These are phyloP conservation scores for Microcebus lehilahytsara DNA, from an alignment of 2,113 vertebrate species.

Conservation along the genomic window DNA sequence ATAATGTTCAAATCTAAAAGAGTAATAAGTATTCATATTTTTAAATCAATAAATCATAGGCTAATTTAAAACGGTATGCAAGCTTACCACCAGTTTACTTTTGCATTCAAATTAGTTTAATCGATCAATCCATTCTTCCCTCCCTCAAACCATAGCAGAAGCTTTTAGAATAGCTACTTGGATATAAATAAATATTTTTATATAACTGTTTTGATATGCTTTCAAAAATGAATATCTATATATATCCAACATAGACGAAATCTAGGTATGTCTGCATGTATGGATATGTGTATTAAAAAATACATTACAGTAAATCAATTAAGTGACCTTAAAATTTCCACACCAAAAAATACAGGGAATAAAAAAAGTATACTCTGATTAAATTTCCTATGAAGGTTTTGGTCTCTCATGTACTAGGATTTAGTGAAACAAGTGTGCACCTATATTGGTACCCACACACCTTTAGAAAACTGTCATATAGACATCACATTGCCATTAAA, in stretches of 20 bases:
- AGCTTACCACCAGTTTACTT: conserved; percentile 11
- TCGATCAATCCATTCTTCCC: neutral
- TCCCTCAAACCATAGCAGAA: neutral
- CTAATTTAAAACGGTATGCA: conserved; percentile 33
- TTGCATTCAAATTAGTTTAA: neutral
- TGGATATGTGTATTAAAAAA: neutral
- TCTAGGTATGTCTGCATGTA: neutral
- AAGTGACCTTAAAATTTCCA: neutral
- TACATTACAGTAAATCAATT: neutral
- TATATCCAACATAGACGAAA: neutral
- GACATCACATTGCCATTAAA: neutral
- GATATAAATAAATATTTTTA: neutral
- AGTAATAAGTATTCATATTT: neutral
- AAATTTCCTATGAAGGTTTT: neutral
- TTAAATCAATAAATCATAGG: neutral
- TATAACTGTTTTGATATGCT: neutral
- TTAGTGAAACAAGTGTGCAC: neutral
- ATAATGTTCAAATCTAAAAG: conserved; percentile 36
- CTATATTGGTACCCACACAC: neutral
- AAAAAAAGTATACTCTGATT: neutral
- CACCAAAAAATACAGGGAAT: neutral
- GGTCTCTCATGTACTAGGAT: neutral
- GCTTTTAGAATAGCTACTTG: neutral
- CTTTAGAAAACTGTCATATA: neutral
- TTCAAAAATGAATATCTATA: neutral